phyloP scores from a whole-genome alignment of 2,888 invertebrate species.

The Smittia aterrima region DNA sequence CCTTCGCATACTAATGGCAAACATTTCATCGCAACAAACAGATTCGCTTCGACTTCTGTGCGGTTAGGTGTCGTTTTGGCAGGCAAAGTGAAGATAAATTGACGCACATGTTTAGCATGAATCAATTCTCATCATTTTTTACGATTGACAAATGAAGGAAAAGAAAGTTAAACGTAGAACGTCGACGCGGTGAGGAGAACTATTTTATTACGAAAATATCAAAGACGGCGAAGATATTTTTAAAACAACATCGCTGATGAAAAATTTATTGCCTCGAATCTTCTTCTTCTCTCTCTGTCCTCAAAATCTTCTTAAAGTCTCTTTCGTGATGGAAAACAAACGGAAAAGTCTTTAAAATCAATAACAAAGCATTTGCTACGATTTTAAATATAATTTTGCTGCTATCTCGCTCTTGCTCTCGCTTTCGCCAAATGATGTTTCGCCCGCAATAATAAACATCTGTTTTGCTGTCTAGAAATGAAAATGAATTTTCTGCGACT shows the following conservation, averaged over 20 bases:
- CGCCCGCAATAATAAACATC: slow-evolving; percentile 33
- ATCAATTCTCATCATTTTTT: slow-evolving; percentile 14
- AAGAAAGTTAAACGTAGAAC: neutral
- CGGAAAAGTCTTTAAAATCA: slow-evolving; percentile 18
- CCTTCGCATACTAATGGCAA: too few species aligned
- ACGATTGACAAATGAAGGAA: neutral
- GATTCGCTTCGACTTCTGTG: neutral
- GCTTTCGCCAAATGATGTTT: slow-evolving; percentile 20
- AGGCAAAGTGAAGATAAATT: neutral
- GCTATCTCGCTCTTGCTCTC: neutral
- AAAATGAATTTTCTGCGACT: slow-evolving; percentile 32
- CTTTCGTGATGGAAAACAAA: neutral
- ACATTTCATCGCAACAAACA: too few species aligned
- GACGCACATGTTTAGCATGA: slow-evolving; percentile 21
- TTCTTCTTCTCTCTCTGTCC: neutral
- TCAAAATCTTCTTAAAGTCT: neutral
- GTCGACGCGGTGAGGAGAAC: neutral
- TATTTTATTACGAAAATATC: slow-evolving; percentile 10
- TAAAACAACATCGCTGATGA: neutral
- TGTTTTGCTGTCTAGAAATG: slow-evolving; percentile 30
- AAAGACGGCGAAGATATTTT: slow-evolving; percentile 5
- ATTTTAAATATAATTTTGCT: slow-evolving; percentile 15
- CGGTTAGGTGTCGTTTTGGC: neutral
- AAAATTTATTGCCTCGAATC: neutral
- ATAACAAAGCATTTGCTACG: slow-evolving; percentile 15